phyloP scores from a whole-genome alignment of 2,888 invertebrate genomes.

The Syritta pipiens region DNA sequence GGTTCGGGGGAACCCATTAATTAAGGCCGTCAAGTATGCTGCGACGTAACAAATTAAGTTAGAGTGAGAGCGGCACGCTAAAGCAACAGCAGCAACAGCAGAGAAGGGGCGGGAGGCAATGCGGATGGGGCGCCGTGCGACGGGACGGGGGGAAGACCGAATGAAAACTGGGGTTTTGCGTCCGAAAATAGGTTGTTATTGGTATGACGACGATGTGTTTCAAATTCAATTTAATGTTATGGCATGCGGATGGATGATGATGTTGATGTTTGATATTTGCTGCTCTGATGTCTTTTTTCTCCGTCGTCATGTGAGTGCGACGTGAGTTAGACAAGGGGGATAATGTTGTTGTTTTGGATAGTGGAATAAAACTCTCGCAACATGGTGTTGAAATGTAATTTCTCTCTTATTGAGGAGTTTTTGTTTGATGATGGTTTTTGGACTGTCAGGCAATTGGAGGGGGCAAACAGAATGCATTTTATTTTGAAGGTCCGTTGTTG shows the following conservation, averaged over 20 bases:
- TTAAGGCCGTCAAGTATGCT: slow-evolving; percentile 56
- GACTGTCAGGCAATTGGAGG: no score
- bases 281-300: background rate
- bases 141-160: background rate
- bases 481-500: no score
- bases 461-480: no score
- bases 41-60: slow-evolving; percentile 53
- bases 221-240: slow-evolving; percentile 49
- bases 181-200: slow-evolving; percentile 51
- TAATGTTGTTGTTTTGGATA: no score
- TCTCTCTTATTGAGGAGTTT: slow-evolving; percentile 12
- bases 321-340: no score
- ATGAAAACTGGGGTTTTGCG: slow-evolving; percentile 30
- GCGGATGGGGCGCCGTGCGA: background rate
- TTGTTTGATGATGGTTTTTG: no score
- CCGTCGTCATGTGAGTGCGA: no score
- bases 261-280: slow-evolving; percentile 28
- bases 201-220: slow-evolving; percentile 41
- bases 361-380: background rate
- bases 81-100: background rate
- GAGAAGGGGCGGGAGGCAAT: background rate
- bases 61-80: slow-evolving; percentile 12
- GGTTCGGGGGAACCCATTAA: slow-evolving; percentile 62
- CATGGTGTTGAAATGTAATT: slow-evolving; percentile 8
- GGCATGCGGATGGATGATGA: slow-evolving; percentile 51